Percentiles rank a stretch among this genome's conserved stretches.
phyloP scores from a whole-genome alignment of 1,140 invertebrate genomes.

The Pseudomyrmex pallidus region DNA sequence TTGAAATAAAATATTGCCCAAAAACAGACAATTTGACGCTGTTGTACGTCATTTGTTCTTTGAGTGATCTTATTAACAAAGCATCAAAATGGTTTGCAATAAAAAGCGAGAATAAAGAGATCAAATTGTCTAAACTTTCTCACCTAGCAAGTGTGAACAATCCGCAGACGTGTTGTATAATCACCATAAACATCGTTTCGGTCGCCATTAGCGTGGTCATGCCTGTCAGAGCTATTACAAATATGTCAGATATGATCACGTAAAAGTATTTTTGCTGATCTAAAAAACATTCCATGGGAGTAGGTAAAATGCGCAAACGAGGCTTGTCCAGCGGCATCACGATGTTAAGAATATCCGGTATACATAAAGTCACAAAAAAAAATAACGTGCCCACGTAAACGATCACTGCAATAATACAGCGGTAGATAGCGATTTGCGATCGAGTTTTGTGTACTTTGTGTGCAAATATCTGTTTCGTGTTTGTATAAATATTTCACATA shows the following conservation, averaged over 20 bases:
- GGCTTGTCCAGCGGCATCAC: not conserved
- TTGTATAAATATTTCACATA: too few relatives aligned
- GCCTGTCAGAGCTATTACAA: not conserved
- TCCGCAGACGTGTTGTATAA: not conserved
- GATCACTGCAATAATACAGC: not conserved
- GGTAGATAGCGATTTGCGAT: too few relatives aligned
- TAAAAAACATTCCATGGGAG: not conserved
- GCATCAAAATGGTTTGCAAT: too few relatives aligned
- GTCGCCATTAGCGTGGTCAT: not conserved
- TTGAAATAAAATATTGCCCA: too few relatives aligned
- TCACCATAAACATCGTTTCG: slow-evolving; percentile 4
- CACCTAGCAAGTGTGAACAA: slow-evolving; percentile 6
- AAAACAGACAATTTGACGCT: too few relatives aligned
- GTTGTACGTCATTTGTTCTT: too few relatives aligned
- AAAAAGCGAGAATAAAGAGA: too few relatives aligned
- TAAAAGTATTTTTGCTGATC: slow-evolving; percentile 25
- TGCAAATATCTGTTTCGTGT: too few relatives aligned
- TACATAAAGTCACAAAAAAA: not conserved
- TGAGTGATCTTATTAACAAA: too few relatives aligned
- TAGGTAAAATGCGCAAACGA: not conserved
- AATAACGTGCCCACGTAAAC: not conserved
- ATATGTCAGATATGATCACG: not conserved
- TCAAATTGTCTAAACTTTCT: too few relatives aligned
- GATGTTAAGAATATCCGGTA: not conserved
- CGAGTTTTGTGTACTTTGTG: too few relatives aligned